Conservation (phyloP, 1,140 invertebrate species). For the Mercenaria mercenaria region DNA sequence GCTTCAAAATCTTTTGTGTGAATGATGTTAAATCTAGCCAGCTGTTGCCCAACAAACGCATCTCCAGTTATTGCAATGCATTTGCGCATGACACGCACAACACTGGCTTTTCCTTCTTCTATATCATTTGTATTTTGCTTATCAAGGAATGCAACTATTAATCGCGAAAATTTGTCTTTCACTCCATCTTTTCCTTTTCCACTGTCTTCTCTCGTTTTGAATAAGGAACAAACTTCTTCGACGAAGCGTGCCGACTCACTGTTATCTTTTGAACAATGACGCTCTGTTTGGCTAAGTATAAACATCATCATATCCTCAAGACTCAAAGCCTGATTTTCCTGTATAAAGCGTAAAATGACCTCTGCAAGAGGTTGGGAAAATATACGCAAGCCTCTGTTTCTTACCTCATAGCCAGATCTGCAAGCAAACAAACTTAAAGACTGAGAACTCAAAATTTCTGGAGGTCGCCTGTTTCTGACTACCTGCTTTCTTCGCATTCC, state of each 20-base stretch:
- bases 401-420: neutral
- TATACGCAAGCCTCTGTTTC: neutral
- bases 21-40: conserved; percentile 17
- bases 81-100: neutral
- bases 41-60: conserved; percentile 52
- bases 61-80: conserved; percentile 44
- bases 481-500: neutral
- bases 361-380: neutral
- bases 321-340: neutral
- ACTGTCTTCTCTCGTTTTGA: conserved; percentile 24
- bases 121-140: neutral
- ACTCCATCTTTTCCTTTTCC: neutral
- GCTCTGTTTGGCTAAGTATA: neutral
- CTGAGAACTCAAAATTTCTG: neutral
- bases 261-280: neutral
- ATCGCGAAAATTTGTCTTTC: conserved; percentile 39
- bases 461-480: neutral
- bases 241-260: conserved; percentile 18
- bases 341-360: neutral
- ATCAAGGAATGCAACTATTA: conserved; percentile 17
- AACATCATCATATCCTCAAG: conserved; percentile 28
- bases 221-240: conserved; percentile 19
- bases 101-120: neutral
- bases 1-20: conserved; percentile 26
- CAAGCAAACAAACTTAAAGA: neutral